Evolutionary conservation across 2,888 invertebrate genomes (phyloP).

Genomic region (Lepidochitona cinerea): DNA sequence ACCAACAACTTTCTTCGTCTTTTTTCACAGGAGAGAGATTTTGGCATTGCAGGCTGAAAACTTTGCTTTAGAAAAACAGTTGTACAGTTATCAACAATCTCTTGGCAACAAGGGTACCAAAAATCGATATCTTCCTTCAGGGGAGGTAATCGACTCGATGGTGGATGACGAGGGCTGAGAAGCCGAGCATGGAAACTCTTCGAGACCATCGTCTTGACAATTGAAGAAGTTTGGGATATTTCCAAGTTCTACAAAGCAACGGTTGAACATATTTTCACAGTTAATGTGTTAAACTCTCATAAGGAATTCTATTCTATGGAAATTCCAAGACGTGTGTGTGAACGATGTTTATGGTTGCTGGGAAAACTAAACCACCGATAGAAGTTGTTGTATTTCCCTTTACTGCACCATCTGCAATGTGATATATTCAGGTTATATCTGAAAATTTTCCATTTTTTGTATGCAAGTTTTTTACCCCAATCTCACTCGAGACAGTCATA

Average conservation of each 20-base stretch:
- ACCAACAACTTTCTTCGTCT: not conserved
- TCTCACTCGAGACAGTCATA: no score
- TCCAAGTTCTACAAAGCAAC: not conserved
- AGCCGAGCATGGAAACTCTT: not conserved
- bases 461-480: no score
- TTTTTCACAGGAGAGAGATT: conserved; percentile 80
- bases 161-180: not conserved
- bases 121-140: not conserved
- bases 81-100: conserved; percentile 87
- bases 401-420: no score
- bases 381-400: no score
- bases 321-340: no score
- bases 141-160: no score
- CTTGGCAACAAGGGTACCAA: conserved; percentile 73
- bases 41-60: conserved; percentile 86
- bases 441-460: no score
- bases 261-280: not conserved
- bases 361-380: no score
- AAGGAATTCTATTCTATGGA: not conserved
- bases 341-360: no score
- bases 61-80: conserved; percentile 84
- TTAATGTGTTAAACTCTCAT: not conserved
- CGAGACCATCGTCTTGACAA: not conserved
- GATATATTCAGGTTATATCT: no score
- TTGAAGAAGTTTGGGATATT: not conserved